These are phyloP conservation scores for Calliopum simillimum DNA, from an alignment of 2,888 invertebrate genomes.

Conservation along the genomic window DNA sequence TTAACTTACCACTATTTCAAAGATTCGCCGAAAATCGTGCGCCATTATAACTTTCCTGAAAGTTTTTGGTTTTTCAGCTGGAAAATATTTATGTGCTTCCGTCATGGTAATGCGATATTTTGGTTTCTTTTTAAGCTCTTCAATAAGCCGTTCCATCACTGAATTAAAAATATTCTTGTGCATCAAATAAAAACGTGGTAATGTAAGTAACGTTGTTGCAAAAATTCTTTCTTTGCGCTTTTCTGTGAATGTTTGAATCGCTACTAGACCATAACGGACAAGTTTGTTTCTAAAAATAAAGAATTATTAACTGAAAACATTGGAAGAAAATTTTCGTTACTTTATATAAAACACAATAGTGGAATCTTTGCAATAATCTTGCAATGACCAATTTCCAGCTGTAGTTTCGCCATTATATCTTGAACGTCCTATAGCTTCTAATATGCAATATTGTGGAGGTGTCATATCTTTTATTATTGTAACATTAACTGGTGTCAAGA, in stretches of 20 bases:
- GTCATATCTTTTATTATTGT: constrained; percentile 68
- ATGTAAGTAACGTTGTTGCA: constrained; percentile 71
- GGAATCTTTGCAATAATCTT: constrained; percentile 70
- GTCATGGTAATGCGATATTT: constrained; percentile 69
- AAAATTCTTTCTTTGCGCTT: constrained; percentile 67
- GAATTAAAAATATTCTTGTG: constrained; percentile 69
- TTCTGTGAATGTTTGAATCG: constrained; percentile 73
- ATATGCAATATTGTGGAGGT: constrained; percentile 74
- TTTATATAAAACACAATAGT: constrained; percentile 69
- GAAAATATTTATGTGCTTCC: constrained; percentile 67
- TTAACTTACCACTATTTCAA: constrained; percentile 69
- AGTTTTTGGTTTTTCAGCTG: constrained; percentile 41
- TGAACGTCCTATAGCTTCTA: constrained; percentile 80
- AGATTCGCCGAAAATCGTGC: constrained; percentile 70
- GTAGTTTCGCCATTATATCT: constrained; percentile 78
- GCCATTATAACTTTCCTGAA: constrained; percentile 56
- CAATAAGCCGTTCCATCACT: constrained; percentile 58
- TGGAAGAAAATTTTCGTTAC: constrained; percentile 43
- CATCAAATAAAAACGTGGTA: constrained; percentile 74
- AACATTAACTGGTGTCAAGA: constrained; percentile 70
- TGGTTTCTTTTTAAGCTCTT: constrained; percentile 68
- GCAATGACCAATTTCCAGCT: constrained; percentile 73
- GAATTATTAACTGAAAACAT: constrained; percentile 68
- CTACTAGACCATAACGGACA: constrained; percentile 71
- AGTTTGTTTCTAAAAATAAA: constrained; percentile 70